Evolutionary conservation across 2,888 invertebrate species (phyloP), one percentile per base, ranked within the genome.

Genomic region (Eupithecia inturbata): DNA sequence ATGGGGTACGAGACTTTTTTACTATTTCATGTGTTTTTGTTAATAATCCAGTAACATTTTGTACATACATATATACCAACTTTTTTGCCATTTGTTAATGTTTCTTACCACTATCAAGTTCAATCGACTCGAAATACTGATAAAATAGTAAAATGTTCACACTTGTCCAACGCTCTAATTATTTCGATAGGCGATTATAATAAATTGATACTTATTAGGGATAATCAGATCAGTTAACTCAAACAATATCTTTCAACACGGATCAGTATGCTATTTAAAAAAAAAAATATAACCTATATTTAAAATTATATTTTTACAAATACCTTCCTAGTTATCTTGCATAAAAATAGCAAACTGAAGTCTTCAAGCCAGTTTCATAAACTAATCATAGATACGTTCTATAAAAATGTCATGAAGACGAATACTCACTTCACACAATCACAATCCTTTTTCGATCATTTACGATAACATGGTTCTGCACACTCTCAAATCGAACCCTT

Each of bases 1-100:
- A 98, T 92, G 97, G 97, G 97, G 98, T 98, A 97, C 96, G 97
- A 95, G 91, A 88, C 86, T 92, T 95, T 95, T 93, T 89, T 88
- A 88, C 85, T 89, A 87, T 88, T 86, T 78, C 74, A 78, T 90
- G 90, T 93, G 89, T 91, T 85, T 84, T 84, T 90, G 85, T 89
- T 70, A 81, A 82, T 89, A 89, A 90, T 45, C 86, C 76, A 82
- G 75, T 82, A 83, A 82, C 83, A 79, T 75, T 66, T 80, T 73
- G 79, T 79, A 80, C 73, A 81, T 79, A 80, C 73, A 81, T 79
- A 73, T 68, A 60, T 66, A 60, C 16, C 57, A 71, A 71, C 53
- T 71, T 67, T 62, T 71, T 67, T 71, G 41, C 67, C 75, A 76
- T 77, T 63, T 77, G 68, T 67, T 75, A 69, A 72, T 71, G 71